phyloP scores from a whole-genome alignment of 2,797 vertebrate species.

The Spondyliosoma cantharus region DNA sequence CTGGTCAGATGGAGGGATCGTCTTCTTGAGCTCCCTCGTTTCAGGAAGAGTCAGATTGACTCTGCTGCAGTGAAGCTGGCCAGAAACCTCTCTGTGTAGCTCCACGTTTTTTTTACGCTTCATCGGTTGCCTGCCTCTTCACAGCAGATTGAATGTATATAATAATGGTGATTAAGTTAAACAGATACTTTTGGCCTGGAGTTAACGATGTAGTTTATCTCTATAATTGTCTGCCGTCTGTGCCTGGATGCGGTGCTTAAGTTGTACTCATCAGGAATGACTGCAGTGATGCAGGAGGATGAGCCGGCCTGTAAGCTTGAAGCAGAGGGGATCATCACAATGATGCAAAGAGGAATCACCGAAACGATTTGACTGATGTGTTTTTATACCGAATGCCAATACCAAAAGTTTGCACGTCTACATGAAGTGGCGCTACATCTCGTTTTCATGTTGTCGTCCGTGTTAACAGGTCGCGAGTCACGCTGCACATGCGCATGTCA shows the following conservation, averaged over 20 bases:
- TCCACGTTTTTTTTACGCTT: constrained; percentile 15
- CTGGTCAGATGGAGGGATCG: constrained; percentile 14
- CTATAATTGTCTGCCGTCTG: constrained; percentile 31
- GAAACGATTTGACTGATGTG: not conserved
- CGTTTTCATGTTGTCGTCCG: no score
- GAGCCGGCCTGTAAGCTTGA: constrained; percentile 6
- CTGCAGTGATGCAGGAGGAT: constrained; percentile 5
- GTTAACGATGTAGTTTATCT: constrained; percentile 25
- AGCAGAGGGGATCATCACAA: constrained; percentile 14
- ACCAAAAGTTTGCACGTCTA: not conserved
- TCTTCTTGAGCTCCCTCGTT: constrained; percentile 23
- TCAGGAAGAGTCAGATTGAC: constrained; percentile 13
- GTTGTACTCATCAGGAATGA: constrained; percentile 43
- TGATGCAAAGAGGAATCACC: constrained; percentile 4
- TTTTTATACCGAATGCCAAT: not conserved
- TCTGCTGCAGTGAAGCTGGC: constrained; percentile 17
- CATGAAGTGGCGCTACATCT: not conserved
- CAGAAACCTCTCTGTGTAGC: constrained; percentile 35
- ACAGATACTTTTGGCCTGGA: constrained; percentile 30
- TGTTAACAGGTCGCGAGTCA: no score
- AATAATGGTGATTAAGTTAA: constrained; percentile 47
- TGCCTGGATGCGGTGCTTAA: constrained; percentile 45
- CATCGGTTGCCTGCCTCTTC: constrained; percentile 39
- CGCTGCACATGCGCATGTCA: no score
- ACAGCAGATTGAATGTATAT: constrained; percentile 36